Conservation (phyloP, 2,797 vertebrate species). For the Sebastes melanostomus region DNA sequence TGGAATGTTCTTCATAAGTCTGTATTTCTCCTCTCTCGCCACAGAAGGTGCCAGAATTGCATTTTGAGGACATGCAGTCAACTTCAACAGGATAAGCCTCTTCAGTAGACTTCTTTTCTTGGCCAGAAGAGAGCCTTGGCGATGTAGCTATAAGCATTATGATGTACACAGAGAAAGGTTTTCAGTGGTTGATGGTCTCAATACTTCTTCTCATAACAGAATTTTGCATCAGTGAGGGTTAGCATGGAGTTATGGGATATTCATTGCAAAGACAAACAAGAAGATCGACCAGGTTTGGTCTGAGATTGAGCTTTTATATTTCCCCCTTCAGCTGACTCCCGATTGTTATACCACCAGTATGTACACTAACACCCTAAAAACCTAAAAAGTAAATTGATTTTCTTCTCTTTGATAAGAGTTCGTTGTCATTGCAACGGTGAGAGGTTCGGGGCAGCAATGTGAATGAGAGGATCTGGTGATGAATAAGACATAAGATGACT, state of each 20-base stretch:
- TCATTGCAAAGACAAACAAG: constrained; percentile 85
- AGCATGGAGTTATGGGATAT: constrained; percentile 83
- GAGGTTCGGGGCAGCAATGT: constrained; percentile 68
- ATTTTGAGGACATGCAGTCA: constrained; percentile 78
- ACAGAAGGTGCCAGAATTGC: constrained; percentile 64
- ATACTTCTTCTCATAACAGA: constrained; percentile 77
- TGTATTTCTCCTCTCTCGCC: constrained; percentile 72
- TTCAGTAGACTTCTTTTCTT: constrained; percentile 67
- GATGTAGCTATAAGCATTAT: constrained; percentile 84
- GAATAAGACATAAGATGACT: constrained; percentile 75
- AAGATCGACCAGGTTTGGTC: constrained; percentile 84
- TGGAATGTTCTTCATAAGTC: constrained; percentile 71
- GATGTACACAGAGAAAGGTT: constrained; percentile 86
- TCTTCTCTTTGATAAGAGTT: constrained; percentile 69
- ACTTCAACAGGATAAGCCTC: constrained; percentile 75
- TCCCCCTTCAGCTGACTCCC: constrained; percentile 50
- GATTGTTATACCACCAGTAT: constrained; percentile 41
- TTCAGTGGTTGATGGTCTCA: constrained; percentile 83
- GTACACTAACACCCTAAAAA: constrained; percentile 34
- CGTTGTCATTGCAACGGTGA: constrained; percentile 78
- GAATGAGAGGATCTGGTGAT: constrained; percentile 74
- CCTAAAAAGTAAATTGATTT: constrained; percentile 37
- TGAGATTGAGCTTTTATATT: constrained; percentile 65
- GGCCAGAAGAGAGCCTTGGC: constrained; percentile 71
- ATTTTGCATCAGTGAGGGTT: constrained; percentile 78